Conservation (phyloP, 2,888 invertebrate species). For the Plemyria rubiginata region DNA sequence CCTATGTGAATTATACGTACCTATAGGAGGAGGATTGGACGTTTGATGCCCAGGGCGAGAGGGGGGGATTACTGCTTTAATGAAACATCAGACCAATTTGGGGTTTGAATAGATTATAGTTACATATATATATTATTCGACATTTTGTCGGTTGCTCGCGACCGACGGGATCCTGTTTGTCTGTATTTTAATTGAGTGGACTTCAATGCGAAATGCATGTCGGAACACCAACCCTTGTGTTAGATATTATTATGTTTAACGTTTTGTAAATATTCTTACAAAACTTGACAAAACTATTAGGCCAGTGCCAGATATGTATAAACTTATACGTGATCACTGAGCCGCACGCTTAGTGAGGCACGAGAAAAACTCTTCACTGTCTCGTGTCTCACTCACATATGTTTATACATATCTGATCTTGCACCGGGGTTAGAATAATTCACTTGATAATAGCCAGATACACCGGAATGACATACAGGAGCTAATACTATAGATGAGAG, state of each 20-base stretch:
- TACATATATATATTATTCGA: constrained; percentile 3
- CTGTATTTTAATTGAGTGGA: constrained; percentile 21
- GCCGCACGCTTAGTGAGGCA: too few relatives aligned
- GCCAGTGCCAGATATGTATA: too few relatives aligned
- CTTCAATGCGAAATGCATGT: constrained; percentile 13
- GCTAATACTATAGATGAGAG: too few relatives aligned
- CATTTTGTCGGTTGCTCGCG: not conserved
- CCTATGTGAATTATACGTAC: not conserved
- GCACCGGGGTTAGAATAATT: too few relatives aligned
- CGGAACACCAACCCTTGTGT: not conserved
- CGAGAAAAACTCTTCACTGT: too few relatives aligned
- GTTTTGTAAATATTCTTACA: not conserved
- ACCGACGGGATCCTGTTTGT: constrained; percentile 4
- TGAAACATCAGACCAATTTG: constrained; percentile 29
- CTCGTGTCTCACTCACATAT: too few relatives aligned
- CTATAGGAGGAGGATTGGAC: constrained; percentile 6
- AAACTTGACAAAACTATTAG: too few relatives aligned
- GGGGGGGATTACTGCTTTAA: constrained; percentile 23
- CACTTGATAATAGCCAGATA: too few relatives aligned
- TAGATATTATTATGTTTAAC: not conserved
- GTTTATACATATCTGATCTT: too few relatives aligned
- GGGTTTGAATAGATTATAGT: constrained; percentile 8
- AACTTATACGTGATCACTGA: too few relatives aligned
- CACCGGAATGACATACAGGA: too few relatives aligned
- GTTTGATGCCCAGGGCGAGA: constrained; percentile 22